These are phyloP conservation scores for Azemiops feae DNA, from an alignment of 2,113 vertebrate species.

Conservation along the genomic window DNA sequence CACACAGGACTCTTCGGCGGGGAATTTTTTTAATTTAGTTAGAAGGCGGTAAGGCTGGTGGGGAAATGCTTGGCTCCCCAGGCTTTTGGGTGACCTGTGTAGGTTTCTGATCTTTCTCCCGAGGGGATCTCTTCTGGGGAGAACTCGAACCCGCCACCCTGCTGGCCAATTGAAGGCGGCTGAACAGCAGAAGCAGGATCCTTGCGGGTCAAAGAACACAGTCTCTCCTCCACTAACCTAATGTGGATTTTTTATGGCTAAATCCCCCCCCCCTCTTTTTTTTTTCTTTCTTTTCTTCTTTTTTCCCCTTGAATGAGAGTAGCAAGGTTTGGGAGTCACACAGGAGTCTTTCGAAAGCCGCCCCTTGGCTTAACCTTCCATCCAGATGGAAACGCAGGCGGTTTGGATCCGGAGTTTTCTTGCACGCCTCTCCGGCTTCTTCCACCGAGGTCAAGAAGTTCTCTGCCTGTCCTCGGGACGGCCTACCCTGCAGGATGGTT, in stretches of 20 bases:
- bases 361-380: neutral
- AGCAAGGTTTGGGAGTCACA: neutral
- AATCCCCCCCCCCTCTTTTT: too few relatives aligned
- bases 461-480: fast-evolving
- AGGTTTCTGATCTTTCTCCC: neutral
- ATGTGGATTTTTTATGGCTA: neutral
- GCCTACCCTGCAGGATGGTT: neutral
- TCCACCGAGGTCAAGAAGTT: neutral
- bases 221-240: too few relatives aligned
- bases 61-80: fast-evolving
- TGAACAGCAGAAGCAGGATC: neutral
- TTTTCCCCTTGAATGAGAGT: neutral
- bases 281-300: too few relatives aligned
- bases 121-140: neutral
- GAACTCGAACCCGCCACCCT: neutral
- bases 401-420: neutral
- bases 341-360: neutral
- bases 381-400: neutral
- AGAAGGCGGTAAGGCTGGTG: neutral
- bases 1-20: neutral
- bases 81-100: neutral
- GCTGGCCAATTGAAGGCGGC: neutral
- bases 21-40: neutral
- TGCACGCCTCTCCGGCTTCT: neutral
- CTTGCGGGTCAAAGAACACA: neutral